Evolutionary conservation across 2,113 vertebrate species (phyloP).

Genomic region (Crotalus helleri): DNA sequence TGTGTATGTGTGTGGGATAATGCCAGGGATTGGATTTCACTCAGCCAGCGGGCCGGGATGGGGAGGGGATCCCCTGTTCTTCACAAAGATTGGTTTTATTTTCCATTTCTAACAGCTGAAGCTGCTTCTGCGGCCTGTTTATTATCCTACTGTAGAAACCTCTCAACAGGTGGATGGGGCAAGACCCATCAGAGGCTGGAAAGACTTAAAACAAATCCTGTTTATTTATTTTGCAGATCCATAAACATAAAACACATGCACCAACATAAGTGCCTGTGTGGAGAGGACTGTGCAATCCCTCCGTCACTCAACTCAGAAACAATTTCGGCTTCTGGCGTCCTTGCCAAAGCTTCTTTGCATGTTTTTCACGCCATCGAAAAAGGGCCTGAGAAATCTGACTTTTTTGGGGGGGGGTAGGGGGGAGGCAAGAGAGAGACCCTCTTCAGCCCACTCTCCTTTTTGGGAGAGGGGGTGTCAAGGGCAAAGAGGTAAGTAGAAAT

Average conservation of each 20-base stretch:
- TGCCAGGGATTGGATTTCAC: constrained; percentile 48
- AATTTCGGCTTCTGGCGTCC: background rate
- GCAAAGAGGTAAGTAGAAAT: background rate
- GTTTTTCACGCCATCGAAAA: background rate
- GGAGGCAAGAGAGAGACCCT: too few species aligned
- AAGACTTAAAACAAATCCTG: constrained; percentile 39
- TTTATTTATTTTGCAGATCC: constrained; percentile 7
- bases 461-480: background rate
- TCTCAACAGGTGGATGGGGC: constrained; percentile 62
- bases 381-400: background rate
- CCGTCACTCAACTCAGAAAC: background rate
- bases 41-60: constrained; percentile 48
- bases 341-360: background rate
- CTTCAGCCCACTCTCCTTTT: background rate
- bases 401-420: background rate
- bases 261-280: background rate
- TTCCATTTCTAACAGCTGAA: constrained; percentile 66
- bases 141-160: constrained; percentile 60
- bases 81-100: constrained; percentile 59
- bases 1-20: constrained; percentile 2
- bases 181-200: constrained; percentile 14
- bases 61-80: background rate
- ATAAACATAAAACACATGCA: background rate
- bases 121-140: constrained; percentile 51
- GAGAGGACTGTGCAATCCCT: background rate